Base-by-base conservation (phyloP, 2,113 vertebrate species). In the Misgurnus anguillicaudatus region DNA sequence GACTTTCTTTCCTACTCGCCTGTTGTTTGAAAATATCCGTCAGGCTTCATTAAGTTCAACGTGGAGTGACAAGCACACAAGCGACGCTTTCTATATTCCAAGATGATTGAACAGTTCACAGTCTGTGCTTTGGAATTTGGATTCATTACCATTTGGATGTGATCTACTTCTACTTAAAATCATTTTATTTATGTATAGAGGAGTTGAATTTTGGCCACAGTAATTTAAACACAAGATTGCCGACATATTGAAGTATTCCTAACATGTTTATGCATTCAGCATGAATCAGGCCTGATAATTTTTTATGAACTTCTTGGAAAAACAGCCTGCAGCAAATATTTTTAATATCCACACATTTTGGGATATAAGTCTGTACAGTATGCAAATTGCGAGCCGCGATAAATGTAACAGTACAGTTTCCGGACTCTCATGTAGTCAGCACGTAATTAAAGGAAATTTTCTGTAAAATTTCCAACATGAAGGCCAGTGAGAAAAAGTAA, bases 131-230 rank as follows among this genome's bases (percentile, higher is more conserved):
- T 68, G 42, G 19, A 19, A 68, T 48, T 68, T 48, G 11, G 19
- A 68, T 48, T 51, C 48, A 51, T 69, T 69, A 69, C 48, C 13
- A 69, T 69, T 51, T 51, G 45, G 6, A 69, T 51, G 45, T 48
- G 16, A 69, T 69, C 21, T 48, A 21, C 47, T 13, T 51, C 13
- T 14, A 14, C 48, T 14, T 0, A 16, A 16, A 51, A 51, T 51
- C 48, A 51, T 51, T 51, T 51, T 14, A 51, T 51, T 51, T 51
- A 11, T 5, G 41, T 7, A 51, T 13, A 51, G 11, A 51, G 48
- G 11, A 51, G 48, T 9, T 42, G 41, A 2, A 51, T 11, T 51
- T 51, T 14, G 13, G 11, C 13, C 5, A 14, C 48, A 51, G 48
- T 14, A 14, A 17, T 51, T 4, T 48, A 13, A 9, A 48, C 9